A percentile compares a stretch with the other conserved stretches of the same genome.
Evolutionary conservation across 1,140 invertebrate species (phyloP).

Genomic region (Bombus polaris): DNA sequence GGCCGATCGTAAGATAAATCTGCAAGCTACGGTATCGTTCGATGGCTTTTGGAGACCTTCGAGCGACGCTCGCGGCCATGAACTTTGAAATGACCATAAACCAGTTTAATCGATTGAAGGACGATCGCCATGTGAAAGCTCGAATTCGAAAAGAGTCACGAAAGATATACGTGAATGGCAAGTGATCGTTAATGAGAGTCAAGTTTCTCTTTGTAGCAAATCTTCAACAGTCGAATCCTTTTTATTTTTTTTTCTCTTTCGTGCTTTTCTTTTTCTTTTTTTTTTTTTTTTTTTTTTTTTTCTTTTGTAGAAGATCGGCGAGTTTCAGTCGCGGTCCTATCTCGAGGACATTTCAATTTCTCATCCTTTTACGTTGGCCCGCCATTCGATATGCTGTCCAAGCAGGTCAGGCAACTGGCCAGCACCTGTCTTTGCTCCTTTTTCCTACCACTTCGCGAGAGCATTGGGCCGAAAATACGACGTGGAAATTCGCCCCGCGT

Average conservation of each 20-base stretch:
- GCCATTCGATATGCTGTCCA: constrained; percentile 56
- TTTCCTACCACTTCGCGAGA: constrained; percentile 29
- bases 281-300: neutral
- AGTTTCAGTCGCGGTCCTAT: neutral
- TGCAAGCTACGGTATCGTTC: neutral
- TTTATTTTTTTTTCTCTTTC: neutral
- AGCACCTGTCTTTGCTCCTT: constrained; percentile 34
- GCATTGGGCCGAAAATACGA: constrained; percentile 50
- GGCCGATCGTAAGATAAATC: constrained; percentile 25
- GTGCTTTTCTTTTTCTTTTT: neutral
- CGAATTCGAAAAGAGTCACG: neutral
- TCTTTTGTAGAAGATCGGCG: neutral
- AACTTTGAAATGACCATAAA: constrained; percentile 5
- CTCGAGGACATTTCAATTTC: constrained; percentile 57
- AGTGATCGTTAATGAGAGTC: neutral
- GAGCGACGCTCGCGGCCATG: constrained; percentile 1
- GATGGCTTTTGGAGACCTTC: neutral
- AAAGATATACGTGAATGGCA: neutral
- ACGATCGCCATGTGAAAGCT: constrained; percentile 21
- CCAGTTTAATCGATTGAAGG: neutral
- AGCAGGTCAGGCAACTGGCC: constrained; percentile 62
- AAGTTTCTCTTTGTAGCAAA: neutral
- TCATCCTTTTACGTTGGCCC: constrained; percentile 55
- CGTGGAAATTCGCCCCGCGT: constrained; percentile 21
- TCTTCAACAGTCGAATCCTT: neutral